Base-by-base conservation (phyloP, 2,113 vertebrate genomes). In the Myanophis thanlyinensis region DNA sequence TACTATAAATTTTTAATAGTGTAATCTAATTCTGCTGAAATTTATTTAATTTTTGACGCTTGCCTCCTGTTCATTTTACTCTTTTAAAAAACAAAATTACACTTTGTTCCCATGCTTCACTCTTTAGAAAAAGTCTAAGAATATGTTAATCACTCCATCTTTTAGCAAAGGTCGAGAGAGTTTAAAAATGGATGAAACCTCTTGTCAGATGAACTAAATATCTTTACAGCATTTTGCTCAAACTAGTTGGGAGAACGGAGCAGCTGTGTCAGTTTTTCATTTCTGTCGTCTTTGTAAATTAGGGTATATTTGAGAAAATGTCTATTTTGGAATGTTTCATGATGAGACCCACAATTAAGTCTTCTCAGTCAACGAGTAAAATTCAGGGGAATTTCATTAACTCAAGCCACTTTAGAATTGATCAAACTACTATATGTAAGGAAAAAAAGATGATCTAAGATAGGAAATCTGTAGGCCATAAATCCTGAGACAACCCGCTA, bases 251-350 rank as follows among this genome's bases (percentile, higher is more conserved):
- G 44, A 52, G 46, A 54, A 62, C 30, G 0, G 0, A 54, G 88
- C 62, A 22, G 40, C 59, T 18, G 22, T 53, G 0, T 80, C 2
- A 0, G 48, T 88, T 88, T 95, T 59, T 56, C 47, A 84, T 91
- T 95, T 93, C 80, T 90, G 62, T 84, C 40, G 12, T 15, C 67
- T 94, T 95, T 93, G 92, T 88, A 94, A 80, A 86, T 80, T 73
- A 48, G 86, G 53, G 0, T 87, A 91, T 35, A 23, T 89, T 85
- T 54, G 56, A 80, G 87, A 86, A 62, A 93, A 86, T 27, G 54
- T 90, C 40, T 91, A 88, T 84, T 0, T 0, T 86, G 67, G 1
- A 1, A 47, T 49, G 89, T 3, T 73, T 1, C 0, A 91, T 89
- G 46, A 85, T 40, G 13, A 0, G 1, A 35, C 85, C 86, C 59